These are phyloP conservation scores for Etheostoma cragini DNA, from an alignment of 2,113 vertebrate species.

Conservation along the genomic window DNA sequence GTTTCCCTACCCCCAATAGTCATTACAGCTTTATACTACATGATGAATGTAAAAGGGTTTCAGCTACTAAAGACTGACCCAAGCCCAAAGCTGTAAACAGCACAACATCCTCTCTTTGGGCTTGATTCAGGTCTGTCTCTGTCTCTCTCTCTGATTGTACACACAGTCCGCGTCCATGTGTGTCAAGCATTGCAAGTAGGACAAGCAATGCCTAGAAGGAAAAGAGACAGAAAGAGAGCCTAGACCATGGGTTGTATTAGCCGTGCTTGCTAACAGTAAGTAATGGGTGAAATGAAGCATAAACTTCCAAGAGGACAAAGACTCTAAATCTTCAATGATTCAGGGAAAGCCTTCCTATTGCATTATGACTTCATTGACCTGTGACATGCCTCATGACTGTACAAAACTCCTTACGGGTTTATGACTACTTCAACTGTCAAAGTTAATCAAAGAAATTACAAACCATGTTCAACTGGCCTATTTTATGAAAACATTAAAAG, in stretches of 20 bases:
- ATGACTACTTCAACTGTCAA: background rate
- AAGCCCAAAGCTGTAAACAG: background rate
- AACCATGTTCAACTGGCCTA: background rate
- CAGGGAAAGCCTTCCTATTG: background rate
- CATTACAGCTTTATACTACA: background rate
- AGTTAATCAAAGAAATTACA: background rate
- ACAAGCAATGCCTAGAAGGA: slow-evolving; percentile 58
- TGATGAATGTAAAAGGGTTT: background rate
- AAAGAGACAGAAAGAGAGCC: slow-evolving; percentile 13
- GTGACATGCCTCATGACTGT: background rate
- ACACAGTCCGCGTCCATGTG: slow-evolving; percentile 31
- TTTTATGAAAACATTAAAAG: background rate
- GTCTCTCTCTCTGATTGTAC: slow-evolving; percentile 9
- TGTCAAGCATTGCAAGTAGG: slow-evolving; percentile 60
- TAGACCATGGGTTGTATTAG: slow-evolving; percentile 26
- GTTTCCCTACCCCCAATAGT: background rate
- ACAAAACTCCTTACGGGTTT: background rate
- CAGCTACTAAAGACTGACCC: background rate
- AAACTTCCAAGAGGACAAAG: background rate
- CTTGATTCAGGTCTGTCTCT: slow-evolving; percentile 13
- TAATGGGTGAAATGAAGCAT: slow-evolving; percentile 30
- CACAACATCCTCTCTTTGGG: background rate
- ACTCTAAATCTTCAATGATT: slow-evolving; percentile 3
- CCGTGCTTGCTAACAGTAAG: slow-evolving; percentile 20
- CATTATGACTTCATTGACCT: background rate